Evolutionary conservation across 2,888 invertebrate genomes (phyloP).

Genomic region (Hydrotaea cyrtoneurina): DNA sequence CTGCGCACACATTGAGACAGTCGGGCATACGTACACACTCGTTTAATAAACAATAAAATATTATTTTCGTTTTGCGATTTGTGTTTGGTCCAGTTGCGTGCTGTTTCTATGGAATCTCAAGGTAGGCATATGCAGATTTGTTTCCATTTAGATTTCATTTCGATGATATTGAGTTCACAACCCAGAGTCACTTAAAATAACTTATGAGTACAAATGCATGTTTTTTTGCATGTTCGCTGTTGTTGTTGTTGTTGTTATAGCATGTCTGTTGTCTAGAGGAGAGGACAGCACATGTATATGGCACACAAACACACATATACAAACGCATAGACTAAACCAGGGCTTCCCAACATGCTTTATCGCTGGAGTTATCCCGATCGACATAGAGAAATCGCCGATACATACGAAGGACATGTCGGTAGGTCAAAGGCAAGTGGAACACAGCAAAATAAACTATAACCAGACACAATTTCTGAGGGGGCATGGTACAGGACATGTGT

Average conservation of each 20-base stretch:
- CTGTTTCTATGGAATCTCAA: constrained; percentile 65
- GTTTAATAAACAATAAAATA: constrained; percentile 62
- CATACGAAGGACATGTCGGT: too few species aligned
- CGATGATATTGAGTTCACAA: constrained; percentile 64
- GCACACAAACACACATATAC: background rate
- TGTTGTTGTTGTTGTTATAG: background rate
- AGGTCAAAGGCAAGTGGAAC: too few species aligned
- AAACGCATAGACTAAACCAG: too few species aligned
- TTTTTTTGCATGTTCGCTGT: constrained; percentile 21
- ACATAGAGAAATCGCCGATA: too few species aligned
- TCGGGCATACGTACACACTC: background rate
- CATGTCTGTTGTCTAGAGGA: constrained; percentile 5
- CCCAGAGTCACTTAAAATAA: constrained; percentile 64
- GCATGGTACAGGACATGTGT: too few species aligned
- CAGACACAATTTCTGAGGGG: too few species aligned
- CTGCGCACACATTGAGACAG: constrained; percentile 3
- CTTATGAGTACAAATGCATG: constrained; percentile 53
- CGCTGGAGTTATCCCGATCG: too few species aligned
- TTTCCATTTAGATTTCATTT: constrained; percentile 50
- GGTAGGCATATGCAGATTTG: constrained; percentile 67
- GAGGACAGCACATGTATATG: too few species aligned
- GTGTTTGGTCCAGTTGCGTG: constrained; percentile 65
- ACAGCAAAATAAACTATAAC: too few species aligned
- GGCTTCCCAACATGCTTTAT: too few species aligned
- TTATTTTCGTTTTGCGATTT: constrained; percentile 45